Evolutionary conservation across 2,113 vertebrate species (phyloP).

Genomic region (Macaca fascicularis): T2T-MFA8v1.1 NC_088395.1:27683001-27683500

Average conservation of each 20-base stretch:
- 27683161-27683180: slow-evolving; percentile 25
- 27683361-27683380: no score
- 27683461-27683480: no score
- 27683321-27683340: no score
- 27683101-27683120: not conserved
- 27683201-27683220: not conserved
- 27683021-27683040: not conserved
- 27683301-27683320: no score
- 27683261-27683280: slow-evolving; percentile 47
- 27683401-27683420: no score
- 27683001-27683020: not conserved
- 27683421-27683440: no score
- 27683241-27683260: not conserved
- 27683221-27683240: not conserved
- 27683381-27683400: no score
- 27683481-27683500: no score
- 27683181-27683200: not conserved
- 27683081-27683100: not conserved
- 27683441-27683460: no score
- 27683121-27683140: not conserved
- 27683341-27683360: no score
- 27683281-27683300: not conserved
- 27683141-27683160: not conserved
- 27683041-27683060: not conserved
- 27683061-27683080: not conserved